Conservation (phyloP, 1,140 invertebrate genomes). For the Drosophila sp. region DNA sequence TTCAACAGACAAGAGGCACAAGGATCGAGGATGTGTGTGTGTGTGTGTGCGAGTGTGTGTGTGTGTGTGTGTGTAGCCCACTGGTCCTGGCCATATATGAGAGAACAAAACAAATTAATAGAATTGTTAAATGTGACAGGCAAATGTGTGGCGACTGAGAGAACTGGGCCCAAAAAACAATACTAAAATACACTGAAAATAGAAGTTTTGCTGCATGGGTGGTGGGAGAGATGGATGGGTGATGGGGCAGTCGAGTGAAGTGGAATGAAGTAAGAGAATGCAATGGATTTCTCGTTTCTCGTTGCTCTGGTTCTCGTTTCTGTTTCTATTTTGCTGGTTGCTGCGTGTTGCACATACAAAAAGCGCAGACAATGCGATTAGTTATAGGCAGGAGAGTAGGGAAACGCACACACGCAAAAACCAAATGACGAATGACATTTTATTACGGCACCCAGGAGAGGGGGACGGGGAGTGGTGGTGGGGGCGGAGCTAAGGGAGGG, state of each 20-base stretch:
- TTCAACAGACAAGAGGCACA: conserved; percentile 51
- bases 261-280: conserved; percentile 20
- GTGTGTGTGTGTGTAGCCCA: too few species aligned
- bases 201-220: background rate
- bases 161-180: conserved; percentile 14
- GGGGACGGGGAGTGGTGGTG: background rate
- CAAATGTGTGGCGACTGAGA: conserved; percentile 66
- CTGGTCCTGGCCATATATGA: conserved; percentile 45
- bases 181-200: conserved; percentile 15
- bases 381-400: conserved; percentile 57
- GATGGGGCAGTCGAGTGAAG: background rate
- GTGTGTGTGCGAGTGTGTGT: too few species aligned
- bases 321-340: conserved; percentile 55
- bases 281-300: conserved; percentile 48
- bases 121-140: conserved; percentile 79
- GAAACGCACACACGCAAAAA: conserved; percentile 74
- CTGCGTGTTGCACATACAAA: conserved; percentile 75
- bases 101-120: conserved; percentile 80
- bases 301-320: conserved; percentile 29
- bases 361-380: conserved; percentile 81
- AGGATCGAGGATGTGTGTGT: background rate
- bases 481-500: conserved; percentile 1
- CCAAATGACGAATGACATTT: conserved; percentile 82
- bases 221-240: background rate
- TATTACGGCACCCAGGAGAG: conserved; percentile 77